A percentile compares a stretch with the other conserved stretches of the same genome.
These are phyloP conservation scores for Ovibos moschatus DNA, from an alignment of 2,113 vertebrate genomes.

Conservation along the genomic window DNA sequence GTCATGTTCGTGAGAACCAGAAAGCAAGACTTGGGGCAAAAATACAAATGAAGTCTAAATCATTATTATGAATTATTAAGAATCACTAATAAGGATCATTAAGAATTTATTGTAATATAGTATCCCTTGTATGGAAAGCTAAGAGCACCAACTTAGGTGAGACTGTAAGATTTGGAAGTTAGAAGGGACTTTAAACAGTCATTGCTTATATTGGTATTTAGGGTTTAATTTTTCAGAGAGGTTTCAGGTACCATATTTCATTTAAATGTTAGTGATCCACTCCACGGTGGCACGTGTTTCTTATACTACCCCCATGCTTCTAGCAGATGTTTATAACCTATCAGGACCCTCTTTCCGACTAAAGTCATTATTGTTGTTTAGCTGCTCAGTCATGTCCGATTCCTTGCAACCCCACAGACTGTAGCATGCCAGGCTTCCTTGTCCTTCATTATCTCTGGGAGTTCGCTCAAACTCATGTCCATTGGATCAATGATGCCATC, in stretches of 20 bases:
- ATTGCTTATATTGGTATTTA: not conserved
- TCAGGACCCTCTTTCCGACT: not conserved
- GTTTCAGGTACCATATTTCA: not conserved
- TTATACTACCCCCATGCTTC: fast-evolving
- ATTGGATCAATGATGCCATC: not conserved
- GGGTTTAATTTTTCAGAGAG: not conserved
- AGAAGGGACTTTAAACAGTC: not conserved
- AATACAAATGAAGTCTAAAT: not conserved
- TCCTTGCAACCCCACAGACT: not conserved
- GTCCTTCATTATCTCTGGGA: not conserved
- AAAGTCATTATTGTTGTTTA: not conserved
- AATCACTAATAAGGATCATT: not conserved
- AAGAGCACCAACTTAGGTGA: not conserved
- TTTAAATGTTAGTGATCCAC: not conserved
- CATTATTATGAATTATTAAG: not conserved
- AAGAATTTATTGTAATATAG: not conserved
- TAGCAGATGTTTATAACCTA: not conserved
- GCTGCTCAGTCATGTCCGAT: not conserved
- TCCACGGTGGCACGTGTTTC: not conserved
- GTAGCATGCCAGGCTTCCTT: not conserved
- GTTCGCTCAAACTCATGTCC: not conserved
- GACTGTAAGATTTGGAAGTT: not conserved
- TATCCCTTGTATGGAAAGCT: not conserved
- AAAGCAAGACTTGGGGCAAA: not conserved
- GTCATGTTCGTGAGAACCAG: not conserved